phyloP scores from a whole-genome alignment of 2,113 vertebrate species.

The Hyperoodon ampullatus region DNA sequence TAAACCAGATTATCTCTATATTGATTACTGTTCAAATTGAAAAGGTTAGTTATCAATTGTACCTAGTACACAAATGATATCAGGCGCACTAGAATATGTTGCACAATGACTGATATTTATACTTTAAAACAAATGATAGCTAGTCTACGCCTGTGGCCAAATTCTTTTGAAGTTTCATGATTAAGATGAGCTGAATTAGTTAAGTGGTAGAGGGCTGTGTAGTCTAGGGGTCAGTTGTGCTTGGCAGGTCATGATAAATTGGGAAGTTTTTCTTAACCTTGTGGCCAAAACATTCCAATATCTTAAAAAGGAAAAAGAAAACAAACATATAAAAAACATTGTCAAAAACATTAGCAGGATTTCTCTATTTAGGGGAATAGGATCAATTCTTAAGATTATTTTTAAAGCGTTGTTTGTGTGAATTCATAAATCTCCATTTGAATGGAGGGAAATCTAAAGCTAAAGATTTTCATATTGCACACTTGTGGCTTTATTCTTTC shows the following conservation, averaged over 20 bases:
- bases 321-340: conserved; percentile 54
- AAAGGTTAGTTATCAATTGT: conserved; percentile 50
- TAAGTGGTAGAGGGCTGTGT: conserved; percentile 71
- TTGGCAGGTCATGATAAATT: conserved; percentile 87
- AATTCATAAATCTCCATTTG: conserved; percentile 13
- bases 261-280: conserved; percentile 84
- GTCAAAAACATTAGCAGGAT: conserved; percentile 48
- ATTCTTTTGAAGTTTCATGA: conserved; percentile 83
- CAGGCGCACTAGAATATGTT: conserved; percentile 62
- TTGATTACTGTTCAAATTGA: conserved; percentile 58
- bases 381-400: not conserved
- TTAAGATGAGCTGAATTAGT: conserved; percentile 80
- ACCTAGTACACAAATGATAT: conserved; percentile 33
- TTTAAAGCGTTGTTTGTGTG: conserved; percentile 33
- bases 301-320: conserved; percentile 54
- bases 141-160: conserved; percentile 82
- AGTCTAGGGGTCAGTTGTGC: conserved; percentile 82
- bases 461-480: not conserved
- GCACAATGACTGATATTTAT: conserved; percentile 83
- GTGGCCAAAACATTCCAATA: conserved; percentile 85
- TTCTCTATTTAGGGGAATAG: conserved; percentile 49
- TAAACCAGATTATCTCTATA: conserved; percentile 57
- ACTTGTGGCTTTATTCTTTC: not conserved
- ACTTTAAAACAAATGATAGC: conserved; percentile 83
- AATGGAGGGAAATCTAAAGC: not conserved